A percentile compares a stretch with the other conserved stretches of the same genome.
These are phyloP conservation scores for Sycobia sp. DNA, from an alignment of 1,140 invertebrate genomes.

Conservation along the genomic window DNA sequence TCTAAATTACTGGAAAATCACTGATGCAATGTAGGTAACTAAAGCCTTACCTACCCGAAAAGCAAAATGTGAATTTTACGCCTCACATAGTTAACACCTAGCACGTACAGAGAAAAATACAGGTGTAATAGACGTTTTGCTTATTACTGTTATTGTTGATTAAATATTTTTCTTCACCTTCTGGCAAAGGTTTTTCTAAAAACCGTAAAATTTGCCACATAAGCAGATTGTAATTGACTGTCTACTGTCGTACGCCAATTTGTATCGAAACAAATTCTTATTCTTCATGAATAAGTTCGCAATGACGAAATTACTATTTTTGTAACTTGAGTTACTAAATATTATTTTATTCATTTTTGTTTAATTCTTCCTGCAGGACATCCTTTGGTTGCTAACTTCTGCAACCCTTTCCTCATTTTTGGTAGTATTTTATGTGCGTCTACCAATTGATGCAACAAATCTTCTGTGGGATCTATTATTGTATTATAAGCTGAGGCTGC, in stretches of 20 bases:
- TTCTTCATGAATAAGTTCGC: constrained; percentile 36
- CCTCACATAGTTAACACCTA: constrained; percentile 30
- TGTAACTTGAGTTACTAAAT: constrained; percentile 31
- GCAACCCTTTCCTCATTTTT: too few relatives aligned
- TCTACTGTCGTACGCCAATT: constrained; percentile 23
- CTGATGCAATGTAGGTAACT: constrained; percentile 51
- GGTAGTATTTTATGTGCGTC: too few relatives aligned
- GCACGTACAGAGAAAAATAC: constrained; percentile 28
- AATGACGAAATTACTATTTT: constrained; percentile 41
- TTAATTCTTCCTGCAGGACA: too few relatives aligned
- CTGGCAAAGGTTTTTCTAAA: constrained; percentile 13
- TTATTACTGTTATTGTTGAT: constrained; percentile 43
- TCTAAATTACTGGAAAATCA: constrained; percentile 41
- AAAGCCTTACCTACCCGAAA: constrained; percentile 35
- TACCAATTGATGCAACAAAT: too few relatives aligned
- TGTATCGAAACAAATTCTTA: constrained; percentile 34
- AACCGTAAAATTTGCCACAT: constrained; percentile 11
- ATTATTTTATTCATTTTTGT: too few relatives aligned
- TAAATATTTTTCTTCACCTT: constrained; percentile 35
- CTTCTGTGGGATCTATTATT: too few relatives aligned
- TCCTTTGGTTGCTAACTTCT: too few relatives aligned
- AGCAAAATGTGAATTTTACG: constrained; percentile 21
- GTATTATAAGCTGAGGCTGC: too few relatives aligned
- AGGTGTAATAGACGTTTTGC: constrained; percentile 44
- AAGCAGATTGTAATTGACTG: constrained; percentile 26